These are phyloP conservation scores for Clivina fossor DNA, from an alignment of 2,888 invertebrate species.

Conservation along the genomic window DNA sequence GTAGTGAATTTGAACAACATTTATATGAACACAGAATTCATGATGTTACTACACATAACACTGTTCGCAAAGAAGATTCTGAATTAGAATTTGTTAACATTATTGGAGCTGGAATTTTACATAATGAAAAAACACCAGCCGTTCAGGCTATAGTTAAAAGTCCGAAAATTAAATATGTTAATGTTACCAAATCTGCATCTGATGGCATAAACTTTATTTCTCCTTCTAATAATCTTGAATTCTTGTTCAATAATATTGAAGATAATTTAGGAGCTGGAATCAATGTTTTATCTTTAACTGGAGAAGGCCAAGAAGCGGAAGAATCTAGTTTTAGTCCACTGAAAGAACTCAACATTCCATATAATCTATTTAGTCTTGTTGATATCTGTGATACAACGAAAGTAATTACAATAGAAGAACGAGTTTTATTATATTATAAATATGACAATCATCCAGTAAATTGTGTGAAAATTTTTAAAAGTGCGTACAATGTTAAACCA, in stretches of 20 bases:
- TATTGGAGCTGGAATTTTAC: constrained; percentile 90
- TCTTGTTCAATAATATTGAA: constrained; percentile 73
- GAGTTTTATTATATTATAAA: constrained; percentile 91
- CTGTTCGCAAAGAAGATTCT: constrained; percentile 71
- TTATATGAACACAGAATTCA: constrained; percentile 80
- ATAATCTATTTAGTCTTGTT: constrained; percentile 89
- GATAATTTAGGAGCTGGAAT: constrained; percentile 89
- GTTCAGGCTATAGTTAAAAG: constrained; percentile 87
- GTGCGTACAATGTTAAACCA: constrained; percentile 80
- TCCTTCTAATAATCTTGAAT: constrained; percentile 77
- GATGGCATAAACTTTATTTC: constrained; percentile 92
- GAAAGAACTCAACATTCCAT: constrained; percentile 79
- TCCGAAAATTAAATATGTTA: constrained; percentile 78
- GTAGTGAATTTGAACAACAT: constrained; percentile 86
- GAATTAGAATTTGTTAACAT: constrained; percentile 78
- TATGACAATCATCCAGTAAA: constrained; percentile 96
- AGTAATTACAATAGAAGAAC: constrained; percentile 84
- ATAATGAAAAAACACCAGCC: constrained; percentile 92
- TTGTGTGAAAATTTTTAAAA: constrained; percentile 95
- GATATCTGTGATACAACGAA: constrained; percentile 97
- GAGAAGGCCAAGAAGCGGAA: constrained; percentile 85
- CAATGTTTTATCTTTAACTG: constrained; percentile 86
- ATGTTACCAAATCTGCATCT: constrained; percentile 80
- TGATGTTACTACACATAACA: constrained; percentile 77
- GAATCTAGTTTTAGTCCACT: constrained; percentile 88